phyloP scores from a whole-genome alignment of 35 echinoderm and acorn worm genomes.

The Heliocidaris erythrogramma region DNA sequence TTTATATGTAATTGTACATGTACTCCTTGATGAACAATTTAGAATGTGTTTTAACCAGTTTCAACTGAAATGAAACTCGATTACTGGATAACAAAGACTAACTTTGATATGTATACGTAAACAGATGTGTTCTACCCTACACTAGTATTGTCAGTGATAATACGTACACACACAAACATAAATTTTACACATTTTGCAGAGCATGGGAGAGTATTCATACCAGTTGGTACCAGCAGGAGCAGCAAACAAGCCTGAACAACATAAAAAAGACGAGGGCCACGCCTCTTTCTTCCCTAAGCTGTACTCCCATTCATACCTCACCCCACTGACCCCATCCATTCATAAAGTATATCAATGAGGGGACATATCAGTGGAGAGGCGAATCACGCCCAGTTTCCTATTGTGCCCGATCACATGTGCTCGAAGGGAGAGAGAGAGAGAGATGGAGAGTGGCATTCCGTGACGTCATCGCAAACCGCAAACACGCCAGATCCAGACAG shows the following conservation, averaged over 20 bases:
- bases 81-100: too few relatives aligned
- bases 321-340: background rate
- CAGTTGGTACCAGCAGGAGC: background rate
- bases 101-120: too few relatives aligned
- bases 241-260: background rate
- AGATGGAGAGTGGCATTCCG: background rate
- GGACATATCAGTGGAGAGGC: too few relatives aligned
- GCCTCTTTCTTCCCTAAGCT: background rate
- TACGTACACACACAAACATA: too few relatives aligned
- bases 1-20: too few relatives aligned
- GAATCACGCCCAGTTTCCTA: conserved; percentile 1
- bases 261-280: background rate
- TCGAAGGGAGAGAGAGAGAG: background rate
- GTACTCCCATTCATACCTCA: background rate
- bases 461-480: conserved; percentile 8
- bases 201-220: too few relatives aligned
- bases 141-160: too few relatives aligned
- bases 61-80: too few relatives aligned
- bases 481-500: background rate
- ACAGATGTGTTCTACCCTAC: too few relatives aligned
- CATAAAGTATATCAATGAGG: background rate
- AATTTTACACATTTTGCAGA: too few relatives aligned
- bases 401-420: background rate
- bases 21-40: too few relatives aligned
- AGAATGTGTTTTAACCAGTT: too few relatives aligned